Conservation (phyloP, 2,888 invertebrate genomes). For the Drosophila borborema region DNA sequence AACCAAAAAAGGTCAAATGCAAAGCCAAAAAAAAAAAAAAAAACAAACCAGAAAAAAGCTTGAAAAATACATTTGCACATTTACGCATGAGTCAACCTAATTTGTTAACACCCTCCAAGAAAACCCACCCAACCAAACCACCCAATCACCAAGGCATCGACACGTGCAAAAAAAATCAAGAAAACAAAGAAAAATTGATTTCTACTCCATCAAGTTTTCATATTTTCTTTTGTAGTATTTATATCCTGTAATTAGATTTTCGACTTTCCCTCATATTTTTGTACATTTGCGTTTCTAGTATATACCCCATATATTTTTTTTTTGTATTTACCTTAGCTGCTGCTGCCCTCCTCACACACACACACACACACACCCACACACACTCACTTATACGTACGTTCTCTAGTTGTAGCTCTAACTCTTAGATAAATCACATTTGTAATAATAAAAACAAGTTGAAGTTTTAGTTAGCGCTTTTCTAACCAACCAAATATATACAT, state of each 20-base stretch:
- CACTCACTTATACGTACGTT: slow-evolving; percentile 29
- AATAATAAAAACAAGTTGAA: slow-evolving; percentile 57
- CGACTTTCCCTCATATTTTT: slow-evolving; percentile 31
- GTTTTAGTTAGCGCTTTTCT: slow-evolving; percentile 74
- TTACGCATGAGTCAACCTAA: slow-evolving; percentile 85
- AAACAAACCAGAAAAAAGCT: slow-evolving; percentile 68
- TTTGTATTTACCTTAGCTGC: slow-evolving; percentile 62
- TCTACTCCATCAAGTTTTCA: slow-evolving; percentile 30
- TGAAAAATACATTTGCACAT: slow-evolving; percentile 86
- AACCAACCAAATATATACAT: slow-evolving; percentile 13
- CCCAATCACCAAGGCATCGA: slow-evolving; percentile 37
- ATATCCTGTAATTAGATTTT: slow-evolving; percentile 64
- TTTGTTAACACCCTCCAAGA: slow-evolving; percentile 58
- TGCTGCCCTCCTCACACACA: slow-evolving; percentile 53
- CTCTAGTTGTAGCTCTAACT: slow-evolving; percentile 61
- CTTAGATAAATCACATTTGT: slow-evolving; percentile 54
- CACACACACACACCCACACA: slow-evolving; percentile 15
- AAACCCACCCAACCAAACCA: slow-evolving; percentile 2
- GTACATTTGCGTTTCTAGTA: slow-evolving; percentile 48
- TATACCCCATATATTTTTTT: slow-evolving; percentile 29
- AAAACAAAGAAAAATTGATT: slow-evolving; percentile 14
- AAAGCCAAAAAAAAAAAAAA: slow-evolving; percentile 20
- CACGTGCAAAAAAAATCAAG: slow-evolving; percentile 36
- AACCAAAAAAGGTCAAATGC: slow-evolving; percentile 11
- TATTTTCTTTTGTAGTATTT: slow-evolving; percentile 59